Conservation (phyloP, 2,888 invertebrate species). For the Homarus gammarus region DNA sequence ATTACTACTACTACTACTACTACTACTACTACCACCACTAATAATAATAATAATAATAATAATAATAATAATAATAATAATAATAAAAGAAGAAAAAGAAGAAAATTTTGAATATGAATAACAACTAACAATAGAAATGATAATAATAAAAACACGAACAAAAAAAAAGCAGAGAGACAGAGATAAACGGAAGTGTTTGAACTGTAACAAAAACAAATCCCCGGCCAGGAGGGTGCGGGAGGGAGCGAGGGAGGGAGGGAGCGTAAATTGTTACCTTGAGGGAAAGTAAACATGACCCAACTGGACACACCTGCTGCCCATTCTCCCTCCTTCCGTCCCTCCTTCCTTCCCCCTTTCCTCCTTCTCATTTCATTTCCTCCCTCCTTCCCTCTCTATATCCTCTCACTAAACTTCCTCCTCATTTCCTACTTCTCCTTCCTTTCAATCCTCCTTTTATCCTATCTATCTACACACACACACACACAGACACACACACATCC, state of each 20-base stretch:
- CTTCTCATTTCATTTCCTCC: neutral
- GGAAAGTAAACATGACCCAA: neutral
- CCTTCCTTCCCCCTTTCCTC: neutral
- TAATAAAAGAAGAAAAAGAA: too few relatives aligned
- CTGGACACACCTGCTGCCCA: neutral
- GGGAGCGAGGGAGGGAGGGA: neutral
- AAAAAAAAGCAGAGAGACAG: too few relatives aligned
- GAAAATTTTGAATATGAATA: too few relatives aligned
- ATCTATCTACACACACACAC: neutral
- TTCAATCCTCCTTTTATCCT: neutral
- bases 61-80: slow-evolving; percentile 20
- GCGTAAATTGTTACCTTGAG: neutral
- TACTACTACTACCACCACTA: too few relatives aligned
- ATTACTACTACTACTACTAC: too few relatives aligned
- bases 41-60: slow-evolving; percentile 7
- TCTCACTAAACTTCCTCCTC: neutral
- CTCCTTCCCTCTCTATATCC: neutral
- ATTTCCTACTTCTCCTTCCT: neutral
- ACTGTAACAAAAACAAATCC: neutral
- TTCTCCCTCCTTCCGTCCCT: neutral
- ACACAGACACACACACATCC: too few relatives aligned
- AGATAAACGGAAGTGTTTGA: neutral
- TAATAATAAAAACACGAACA: too few relatives aligned
- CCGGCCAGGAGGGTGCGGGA: neutral
- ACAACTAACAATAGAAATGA: neutral